Evolutionary conservation across 2,113 vertebrate genomes (phyloP).

Genomic region (Phrynosoma platyrhinos): DNA sequence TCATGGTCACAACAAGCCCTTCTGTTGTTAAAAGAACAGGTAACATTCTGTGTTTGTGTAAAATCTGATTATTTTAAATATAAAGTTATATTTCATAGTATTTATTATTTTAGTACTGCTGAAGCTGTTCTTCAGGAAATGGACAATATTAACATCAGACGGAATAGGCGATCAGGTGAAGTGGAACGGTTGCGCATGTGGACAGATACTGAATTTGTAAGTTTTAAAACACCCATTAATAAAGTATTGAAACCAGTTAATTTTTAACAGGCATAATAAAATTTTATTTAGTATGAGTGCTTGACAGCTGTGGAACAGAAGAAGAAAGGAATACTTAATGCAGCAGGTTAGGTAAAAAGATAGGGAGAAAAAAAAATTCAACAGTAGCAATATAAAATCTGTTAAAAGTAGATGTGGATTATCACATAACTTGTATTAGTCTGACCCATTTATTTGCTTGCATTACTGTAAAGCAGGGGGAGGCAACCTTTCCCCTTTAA

Average conservation of each 20-base stretch:
- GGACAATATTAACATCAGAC: conserved; percentile 98
- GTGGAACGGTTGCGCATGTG: conserved; percentile 98
- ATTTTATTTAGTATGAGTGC: neutral
- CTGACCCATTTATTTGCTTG: neutral
- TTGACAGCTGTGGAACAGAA: neutral
- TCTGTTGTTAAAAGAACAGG: neutral
- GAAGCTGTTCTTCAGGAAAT: conserved; percentile 98
- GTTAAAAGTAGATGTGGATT: neutral
- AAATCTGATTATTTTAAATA: neutral
- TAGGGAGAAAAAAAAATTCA: no score
- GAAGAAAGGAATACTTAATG: neutral
- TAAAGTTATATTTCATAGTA: conserved; percentile 32
- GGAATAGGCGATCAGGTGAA: conserved; percentile 89
- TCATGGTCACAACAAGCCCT: neutral
- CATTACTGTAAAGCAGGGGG: neutral
- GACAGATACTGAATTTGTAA: conserved; percentile 97
- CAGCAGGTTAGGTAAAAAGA: neutral
- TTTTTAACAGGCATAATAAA: neutral
- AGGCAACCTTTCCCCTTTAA: no score
- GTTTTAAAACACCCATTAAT: conserved; percentile 51
- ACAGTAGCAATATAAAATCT: neutral
- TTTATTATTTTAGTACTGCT: conserved; percentile 85
- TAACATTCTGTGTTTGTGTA: neutral
- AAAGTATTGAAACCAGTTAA: neutral
- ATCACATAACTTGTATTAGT: neutral